Base-by-base conservation (phyloP, 2,113 vertebrate species). In the Grantiella picta region DNA sequence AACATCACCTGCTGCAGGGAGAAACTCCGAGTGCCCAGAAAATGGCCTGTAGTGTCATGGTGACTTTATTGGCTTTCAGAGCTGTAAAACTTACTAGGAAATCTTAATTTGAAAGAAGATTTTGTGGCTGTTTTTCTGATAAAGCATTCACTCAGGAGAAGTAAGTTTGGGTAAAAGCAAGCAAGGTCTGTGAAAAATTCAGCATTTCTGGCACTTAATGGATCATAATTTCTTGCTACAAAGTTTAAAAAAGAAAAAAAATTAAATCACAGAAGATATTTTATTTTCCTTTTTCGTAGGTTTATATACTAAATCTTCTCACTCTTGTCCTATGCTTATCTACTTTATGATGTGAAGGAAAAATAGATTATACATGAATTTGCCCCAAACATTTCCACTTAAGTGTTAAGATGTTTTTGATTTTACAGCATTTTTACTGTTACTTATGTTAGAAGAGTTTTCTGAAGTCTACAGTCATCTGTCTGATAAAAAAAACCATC, bases 21-120 rank as follows among this genome's bases (percentile, higher is more conserved):
- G 60, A 63, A 78, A 63, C 23, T 24, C 27, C 24, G 42, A 78
- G 8, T 63, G 29, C 17, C 21, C 57, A 68, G 31, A 11, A 23
- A 38, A 17, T 8, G 44, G 4, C 16, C 14, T 15, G 5, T 6
- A 60, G 11, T 15, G 4, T 12, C 5, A 0, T 38, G 6, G 21
- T 19, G 31, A 5, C 23, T 80, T 68, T 61, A 7, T 2, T 33
- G 1, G 5, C 9, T 83, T 77, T 80, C 42, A 40, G 25, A 83
- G 12, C 18, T 86, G 29, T 50, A 61, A 86, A 88, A 57, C 7
- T 11, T 17, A 7, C 1, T 10, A 29, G 12, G 27, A 69, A 76
- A 84, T 66, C 20, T 56, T 69, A 3, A 15, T 9, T 79, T 1
- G 3, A 29, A 4, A 47, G 16, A 57, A 38, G 15, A 7, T 16